Conservation (phyloP, 2,113 vertebrate species). For the Suncus etruscus region DNA sequence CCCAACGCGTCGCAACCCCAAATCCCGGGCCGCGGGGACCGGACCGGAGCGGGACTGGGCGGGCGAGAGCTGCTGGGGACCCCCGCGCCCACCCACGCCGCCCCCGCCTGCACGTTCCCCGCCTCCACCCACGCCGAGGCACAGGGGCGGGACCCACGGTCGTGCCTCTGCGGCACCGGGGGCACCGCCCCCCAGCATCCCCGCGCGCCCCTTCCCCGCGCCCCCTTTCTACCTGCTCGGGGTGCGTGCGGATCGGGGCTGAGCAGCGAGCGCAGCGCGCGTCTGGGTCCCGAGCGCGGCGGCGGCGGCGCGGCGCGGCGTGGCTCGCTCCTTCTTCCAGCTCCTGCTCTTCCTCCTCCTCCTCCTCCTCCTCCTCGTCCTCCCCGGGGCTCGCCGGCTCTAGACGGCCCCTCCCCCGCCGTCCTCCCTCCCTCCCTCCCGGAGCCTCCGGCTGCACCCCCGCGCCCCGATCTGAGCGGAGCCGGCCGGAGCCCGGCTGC, state of each 20-base stretch:
- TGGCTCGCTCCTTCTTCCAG: no score
- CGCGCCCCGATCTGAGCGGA: constrained; percentile 53
- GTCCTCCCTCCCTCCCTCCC: constrained; percentile 65
- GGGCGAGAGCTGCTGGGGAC: neutral
- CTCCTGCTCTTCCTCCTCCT: constrained; percentile 29
- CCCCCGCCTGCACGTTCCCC: neutral
- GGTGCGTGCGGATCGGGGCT: constrained; percentile 25
- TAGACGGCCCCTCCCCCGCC: constrained; percentile 77
- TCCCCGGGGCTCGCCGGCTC: constrained; percentile 64
- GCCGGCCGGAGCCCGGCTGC: constrained; percentile 85
- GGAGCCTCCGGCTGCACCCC: constrained; percentile 65
- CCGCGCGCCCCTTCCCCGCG: neutral
- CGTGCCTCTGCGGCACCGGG: constrained; percentile 15
- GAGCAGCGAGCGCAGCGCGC: constrained; percentile 53
- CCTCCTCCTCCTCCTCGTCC: constrained; percentile 72
- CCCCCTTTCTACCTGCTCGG: constrained; percentile 75
- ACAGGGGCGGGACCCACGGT: neutral
- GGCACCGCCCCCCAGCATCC: neutral
- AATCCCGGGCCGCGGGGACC: neutral
- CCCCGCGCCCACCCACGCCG: constrained; percentile 10
- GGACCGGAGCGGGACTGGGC: neutral
- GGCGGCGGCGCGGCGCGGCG: constrained; percentile 3
- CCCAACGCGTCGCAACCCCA: no score
- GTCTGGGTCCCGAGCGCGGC: constrained; percentile 48
- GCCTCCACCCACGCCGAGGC: neutral